Evolutionary conservation across 2,888 invertebrate genomes (phyloP), one percentile per base, ranked within the genome.

Genomic region (Thecophora atra): DNA sequence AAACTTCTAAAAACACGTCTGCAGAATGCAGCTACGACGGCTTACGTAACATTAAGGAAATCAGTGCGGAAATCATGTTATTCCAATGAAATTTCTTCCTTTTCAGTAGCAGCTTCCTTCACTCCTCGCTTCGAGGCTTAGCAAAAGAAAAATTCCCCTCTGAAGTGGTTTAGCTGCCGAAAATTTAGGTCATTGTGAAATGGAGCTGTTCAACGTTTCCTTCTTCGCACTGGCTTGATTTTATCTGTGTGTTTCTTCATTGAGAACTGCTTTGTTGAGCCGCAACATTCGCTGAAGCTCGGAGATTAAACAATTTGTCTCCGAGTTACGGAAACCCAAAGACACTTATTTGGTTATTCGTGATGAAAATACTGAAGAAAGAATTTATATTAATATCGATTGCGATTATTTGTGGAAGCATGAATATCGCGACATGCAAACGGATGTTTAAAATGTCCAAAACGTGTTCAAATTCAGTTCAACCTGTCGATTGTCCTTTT

Each of bases 1-100:
- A 70, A 63, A 52, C 21, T 42, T 52, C 62, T 62, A 37, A 60
- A 47, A 69, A 62, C 19, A 28, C 42, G 15, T 24, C 11, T 42
- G n/a, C 5, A 62, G 30, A 54, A 54, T 21, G 24, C 8, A 37
- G 6, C 37, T 37, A 2, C 37, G 37, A 8, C 37, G 11, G 37
- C 37, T 37, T 37, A 37, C 11, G 3, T 11, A 37, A 62, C 42
- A 44, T 28, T 66, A n/a, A 37, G 67, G 66, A 74, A 71, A 73
- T 75, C 74, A 73, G 75, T 70, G 67, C 63, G 75, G 68, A 76
- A 76, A 76, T 74, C 75, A 69, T 70, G 69, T 75, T 74, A 75
- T 74, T 71, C 73, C 74, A 76, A 75, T 75, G 74, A 74, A 74
- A 74, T 76, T 75, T 75, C 24, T 47, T 62, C 7, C 24, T 19